A percentile compares a stretch with the other conserved stretches of the same genome.
Conservation (phyloP, 2,888 invertebrate genomes). For the Amblyjoppa fuscipennis region DNA sequence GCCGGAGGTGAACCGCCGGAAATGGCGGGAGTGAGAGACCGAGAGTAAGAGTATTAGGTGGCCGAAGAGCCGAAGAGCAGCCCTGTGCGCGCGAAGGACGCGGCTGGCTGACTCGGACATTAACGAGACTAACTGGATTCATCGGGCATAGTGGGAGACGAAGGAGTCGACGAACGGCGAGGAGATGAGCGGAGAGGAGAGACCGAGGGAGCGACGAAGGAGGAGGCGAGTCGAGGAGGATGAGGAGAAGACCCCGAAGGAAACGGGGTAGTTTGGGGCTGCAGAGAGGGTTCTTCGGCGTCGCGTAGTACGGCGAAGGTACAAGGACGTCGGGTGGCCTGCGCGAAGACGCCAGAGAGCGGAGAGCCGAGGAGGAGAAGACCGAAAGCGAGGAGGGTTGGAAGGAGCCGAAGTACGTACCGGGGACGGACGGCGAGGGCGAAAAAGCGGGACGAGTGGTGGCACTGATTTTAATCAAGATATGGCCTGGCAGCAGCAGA, state of each 20-base stretch:
- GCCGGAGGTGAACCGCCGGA: constrained; percentile 58
- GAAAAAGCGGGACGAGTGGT: constrained; percentile 73
- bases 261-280: neutral
- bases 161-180: constrained; percentile 62
- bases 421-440: constrained; percentile 65
- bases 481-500: constrained; percentile 82
- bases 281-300: neutral
- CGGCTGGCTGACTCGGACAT: constrained; percentile 80
- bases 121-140: constrained; percentile 84
- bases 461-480: constrained; percentile 85
- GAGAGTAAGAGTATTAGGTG: constrained; percentile 15
- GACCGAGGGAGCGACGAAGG: constrained; percentile 53
- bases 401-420: constrained; percentile 63
- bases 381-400: constrained; percentile 60
- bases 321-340: constrained; percentile 21
- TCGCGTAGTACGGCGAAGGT: neutral
- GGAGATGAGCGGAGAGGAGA: constrained; percentile 45
- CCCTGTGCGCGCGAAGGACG: constrained; percentile 65
- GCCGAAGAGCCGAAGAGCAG: constrained; percentile 32
- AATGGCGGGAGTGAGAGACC: constrained; percentile 45
- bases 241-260: constrained; percentile 9
- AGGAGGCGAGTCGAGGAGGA: constrained; percentile 58
- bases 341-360: constrained; percentile 47
- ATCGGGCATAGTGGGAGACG: constrained; percentile 70
- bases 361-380: constrained; percentile 25